Percentiles rank a stretch among this genome's conserved stretches.
Conservation (phyloP, 1,140 invertebrate species). For the Zaprionus capensis region DNA sequence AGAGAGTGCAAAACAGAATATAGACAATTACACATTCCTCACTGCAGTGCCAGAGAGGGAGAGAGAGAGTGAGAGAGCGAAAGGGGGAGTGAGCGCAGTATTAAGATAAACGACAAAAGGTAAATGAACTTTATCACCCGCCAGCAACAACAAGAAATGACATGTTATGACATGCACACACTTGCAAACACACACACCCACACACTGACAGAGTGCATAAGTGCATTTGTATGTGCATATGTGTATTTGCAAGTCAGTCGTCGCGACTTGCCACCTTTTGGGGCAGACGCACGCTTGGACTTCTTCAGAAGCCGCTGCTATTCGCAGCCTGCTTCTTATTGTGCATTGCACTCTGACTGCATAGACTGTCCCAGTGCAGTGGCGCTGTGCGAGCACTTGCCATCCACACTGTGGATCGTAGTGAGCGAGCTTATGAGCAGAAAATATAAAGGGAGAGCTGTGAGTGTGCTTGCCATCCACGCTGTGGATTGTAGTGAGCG, state of each 20-base stretch:
- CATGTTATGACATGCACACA: slow-evolving; percentile 45
- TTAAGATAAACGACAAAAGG: slow-evolving; percentile 79
- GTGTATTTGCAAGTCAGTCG: slow-evolving; percentile 25
- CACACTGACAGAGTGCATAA: slow-evolving; percentile 10
- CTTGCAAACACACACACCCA: slow-evolving; percentile 12
- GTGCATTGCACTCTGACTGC: neutral
- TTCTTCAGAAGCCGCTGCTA: slow-evolving; percentile 34
- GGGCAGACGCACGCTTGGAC: slow-evolving; percentile 32
- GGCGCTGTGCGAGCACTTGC: neutral
- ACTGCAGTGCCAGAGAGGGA: slow-evolving; percentile 45
- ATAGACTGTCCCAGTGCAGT: neutral
- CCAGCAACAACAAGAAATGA: slow-evolving; percentile 56
- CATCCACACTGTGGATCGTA: neutral
- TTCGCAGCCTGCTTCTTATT: slow-evolving; percentile 12
- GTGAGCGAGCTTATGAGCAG: neutral
- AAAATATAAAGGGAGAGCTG: neutral
- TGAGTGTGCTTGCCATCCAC: too few relatives aligned
- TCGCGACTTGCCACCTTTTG: slow-evolving; percentile 45
- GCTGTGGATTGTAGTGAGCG: too few relatives aligned
- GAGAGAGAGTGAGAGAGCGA: slow-evolving; percentile 33
- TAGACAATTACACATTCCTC: slow-evolving; percentile 80
- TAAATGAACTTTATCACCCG: slow-evolving; percentile 81
- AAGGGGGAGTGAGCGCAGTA: slow-evolving; percentile 28
- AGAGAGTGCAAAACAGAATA: slow-evolving; percentile 72
- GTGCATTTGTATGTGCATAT: slow-evolving; percentile 36